Base-by-base conservation (phyloP, 2,113 vertebrate genomes). In the Terrapene triunguis region DNA sequence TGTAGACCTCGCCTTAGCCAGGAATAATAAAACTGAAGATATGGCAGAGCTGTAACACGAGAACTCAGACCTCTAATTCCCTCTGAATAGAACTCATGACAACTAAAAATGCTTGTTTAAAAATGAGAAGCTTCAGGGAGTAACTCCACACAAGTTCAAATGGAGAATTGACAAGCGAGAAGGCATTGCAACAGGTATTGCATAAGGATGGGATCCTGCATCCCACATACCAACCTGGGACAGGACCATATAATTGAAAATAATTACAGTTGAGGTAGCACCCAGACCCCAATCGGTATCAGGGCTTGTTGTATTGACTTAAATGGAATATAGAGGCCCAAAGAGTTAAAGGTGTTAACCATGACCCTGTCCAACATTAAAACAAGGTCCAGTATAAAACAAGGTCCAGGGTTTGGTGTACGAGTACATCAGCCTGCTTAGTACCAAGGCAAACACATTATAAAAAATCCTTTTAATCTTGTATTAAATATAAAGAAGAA, bases 181-280 rank as follows among this genome's bases (percentile, higher is more conserved):
- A 81, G 53, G 35, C 35, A n/a, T 14, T 38, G 51, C 13, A 25
- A 55, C 8, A 38, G 10, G n/a, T 59, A 2, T 16, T 1, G 21
- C 80, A 5, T 19, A 3, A 3, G 62, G 51, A 53, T 57, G 69
- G 54, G 47, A 3, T 13, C 29, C 27, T 3, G 55, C 27, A n/a
- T 53, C 62, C 74, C 48, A 50, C 38, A 38, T 48, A 47, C 57
- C 59, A 38, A 78, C 9, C 8, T 51, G 1, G 19, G 19, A 19
- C 3, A 7, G 35, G 44, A n/a, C 65, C 44, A 3, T 0, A 1
- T 62, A 24, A 54, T 2, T 48, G 8, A 22, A 8, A 24, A 38
- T 38, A 69, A 9, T 7, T 12, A 27, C 38, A 24, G 8, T 13
- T 44, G 17, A 13, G 42, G 22, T 32, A 38, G 21, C 5, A 14